Evolutionary conservation across 92 coral and sea anemone genomes (phyloP).

Genomic region (Umimayanthus kanabou): DNA sequence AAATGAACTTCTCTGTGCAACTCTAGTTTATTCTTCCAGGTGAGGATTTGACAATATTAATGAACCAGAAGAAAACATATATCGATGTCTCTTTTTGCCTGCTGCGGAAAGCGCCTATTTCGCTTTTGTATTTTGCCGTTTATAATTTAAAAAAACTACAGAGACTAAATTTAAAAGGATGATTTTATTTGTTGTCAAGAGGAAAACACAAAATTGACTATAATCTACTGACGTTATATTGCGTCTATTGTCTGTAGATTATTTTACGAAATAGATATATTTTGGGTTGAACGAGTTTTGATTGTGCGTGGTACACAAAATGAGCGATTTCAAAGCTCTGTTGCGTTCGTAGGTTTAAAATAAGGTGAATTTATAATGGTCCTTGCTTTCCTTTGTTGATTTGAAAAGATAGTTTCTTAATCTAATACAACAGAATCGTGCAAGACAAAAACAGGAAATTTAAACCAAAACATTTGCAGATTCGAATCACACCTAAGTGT

Average conservation of each 20-base stretch:
- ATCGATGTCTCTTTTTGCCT: neutral
- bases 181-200: neutral
- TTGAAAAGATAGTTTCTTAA: neutral
- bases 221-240: neutral
- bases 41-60: neutral
- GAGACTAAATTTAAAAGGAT: neutral
- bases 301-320: neutral
- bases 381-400: neutral
- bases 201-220: neutral
- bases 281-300: neutral
- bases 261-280: neutral
- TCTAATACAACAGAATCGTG: neutral
- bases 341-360: neutral
- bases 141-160: neutral
- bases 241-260: neutral
- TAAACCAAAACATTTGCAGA: neutral
- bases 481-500: neutral
- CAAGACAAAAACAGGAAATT: slow-evolving; percentile 26
- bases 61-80: neutral
- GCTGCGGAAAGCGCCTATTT: neutral
- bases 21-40: neutral
- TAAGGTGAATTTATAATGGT: neutral
- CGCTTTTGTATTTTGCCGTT: neutral
- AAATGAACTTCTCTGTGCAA: neutral
- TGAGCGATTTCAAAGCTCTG: neutral